Evolutionary conservation across 2,888 invertebrate genomes (phyloP).

Genomic region (Neoascia interrupta): DNA sequence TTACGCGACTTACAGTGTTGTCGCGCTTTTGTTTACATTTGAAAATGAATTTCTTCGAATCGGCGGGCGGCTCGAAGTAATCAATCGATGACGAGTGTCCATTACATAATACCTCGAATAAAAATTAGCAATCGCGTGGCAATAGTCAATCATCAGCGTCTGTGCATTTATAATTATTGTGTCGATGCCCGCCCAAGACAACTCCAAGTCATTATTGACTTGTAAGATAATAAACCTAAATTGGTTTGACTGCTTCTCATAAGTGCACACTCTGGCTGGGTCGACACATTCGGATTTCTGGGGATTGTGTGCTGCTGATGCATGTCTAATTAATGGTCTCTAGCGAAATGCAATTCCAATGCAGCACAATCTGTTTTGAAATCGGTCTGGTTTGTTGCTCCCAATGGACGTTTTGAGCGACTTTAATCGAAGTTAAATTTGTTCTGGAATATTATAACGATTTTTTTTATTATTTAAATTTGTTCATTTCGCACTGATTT

Average conservation of each 20-base stretch:
- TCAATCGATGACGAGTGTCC: conserved; percentile 51
- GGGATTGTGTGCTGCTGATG: neutral
- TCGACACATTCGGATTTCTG: neutral
- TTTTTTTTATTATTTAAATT: neutral
- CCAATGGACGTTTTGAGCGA: conserved; percentile 3
- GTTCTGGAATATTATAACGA: neutral
- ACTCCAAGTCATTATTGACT: conserved; percentile 15
- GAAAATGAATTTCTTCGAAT: conserved; percentile 24
- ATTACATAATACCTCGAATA: conserved; percentile 42
- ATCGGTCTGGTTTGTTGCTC: neutral
- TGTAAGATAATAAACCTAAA: conserved; percentile 48
- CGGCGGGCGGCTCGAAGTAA: conserved; percentile 1
- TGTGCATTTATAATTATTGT: conserved; percentile 52
- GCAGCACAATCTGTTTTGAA: neutral
- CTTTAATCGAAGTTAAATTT: neutral
- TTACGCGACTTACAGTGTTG: too few species aligned
- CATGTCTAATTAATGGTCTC: conserved; percentile 19
- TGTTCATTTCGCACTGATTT: conserved; percentile 4
- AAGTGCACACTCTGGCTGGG: too few species aligned
- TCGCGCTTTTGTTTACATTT: conserved; percentile 41
- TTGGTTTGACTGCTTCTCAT: conserved; percentile 39
- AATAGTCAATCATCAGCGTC: conserved; percentile 43
- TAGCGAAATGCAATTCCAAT: neutral
- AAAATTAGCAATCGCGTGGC: conserved; percentile 33
- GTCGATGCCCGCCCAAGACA: too few species aligned